Conservation (phyloP, 2,113 vertebrate genomes). For the Entomyzon cyanotis region DNA sequence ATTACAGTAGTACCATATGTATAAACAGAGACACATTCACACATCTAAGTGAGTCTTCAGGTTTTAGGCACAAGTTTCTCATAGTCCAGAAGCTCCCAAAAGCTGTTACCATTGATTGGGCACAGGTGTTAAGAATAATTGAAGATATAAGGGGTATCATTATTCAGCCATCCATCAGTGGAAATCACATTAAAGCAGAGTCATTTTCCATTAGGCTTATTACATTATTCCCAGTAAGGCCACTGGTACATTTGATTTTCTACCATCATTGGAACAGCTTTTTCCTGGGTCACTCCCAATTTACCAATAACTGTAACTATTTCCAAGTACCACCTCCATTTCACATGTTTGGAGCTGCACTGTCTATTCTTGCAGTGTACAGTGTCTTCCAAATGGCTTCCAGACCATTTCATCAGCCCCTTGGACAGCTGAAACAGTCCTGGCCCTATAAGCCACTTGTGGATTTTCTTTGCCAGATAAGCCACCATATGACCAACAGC, state of each 20-base stretch:
- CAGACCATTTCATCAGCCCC: background rate
- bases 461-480: background rate
- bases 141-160: background rate
- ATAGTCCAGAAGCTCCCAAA: background rate
- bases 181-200: conserved; percentile 36
- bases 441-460: background rate
- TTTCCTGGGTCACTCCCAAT: background rate
- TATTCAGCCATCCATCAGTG: background rate
- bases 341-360: background rate
- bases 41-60: background rate
- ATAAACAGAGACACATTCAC: background rate
- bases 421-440: background rate
- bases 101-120: conserved; percentile 9
- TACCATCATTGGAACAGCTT: background rate
- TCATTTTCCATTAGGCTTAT: conserved; percentile 42
- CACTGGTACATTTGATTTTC: conserved; percentile 15
- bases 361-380: background rate
- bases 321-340: background rate
- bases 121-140: conserved; percentile 36
- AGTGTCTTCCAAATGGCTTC: background rate
- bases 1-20: background rate
- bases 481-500: background rate
- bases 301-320: background rate
- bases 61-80: background rate
- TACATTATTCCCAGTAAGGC: conserved; percentile 17